Evolutionary conservation across 2,888 invertebrate species (phyloP).

Genomic region (Poecilus cupreus): DNA sequence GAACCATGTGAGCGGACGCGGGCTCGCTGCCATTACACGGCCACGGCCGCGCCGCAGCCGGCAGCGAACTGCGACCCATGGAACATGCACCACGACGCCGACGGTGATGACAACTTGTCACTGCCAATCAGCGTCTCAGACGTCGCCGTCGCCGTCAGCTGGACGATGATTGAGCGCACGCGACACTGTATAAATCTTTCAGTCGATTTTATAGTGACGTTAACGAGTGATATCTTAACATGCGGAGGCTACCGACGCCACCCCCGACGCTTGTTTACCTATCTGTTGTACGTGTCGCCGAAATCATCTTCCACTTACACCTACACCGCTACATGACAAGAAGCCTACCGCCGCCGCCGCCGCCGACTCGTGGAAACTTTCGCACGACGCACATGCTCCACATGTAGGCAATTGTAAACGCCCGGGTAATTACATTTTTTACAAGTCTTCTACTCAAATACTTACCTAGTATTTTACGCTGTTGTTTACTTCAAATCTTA

Average conservation of each 20-base stretch:
- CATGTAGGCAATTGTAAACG: neutral
- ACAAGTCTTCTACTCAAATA: neutral
- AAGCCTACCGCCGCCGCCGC: neutral
- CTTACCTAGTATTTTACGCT: neutral
- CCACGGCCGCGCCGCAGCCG: constrained; percentile 56
- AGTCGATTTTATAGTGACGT: constrained; percentile 58
- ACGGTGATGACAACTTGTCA: constrained; percentile 67
- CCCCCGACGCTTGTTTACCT: constrained; percentile 33
- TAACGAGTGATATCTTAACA: constrained; percentile 57
- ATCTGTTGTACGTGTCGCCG: constrained; percentile 10
- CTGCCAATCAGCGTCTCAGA: constrained; percentile 66
- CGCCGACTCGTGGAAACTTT: neutral
- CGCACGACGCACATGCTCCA: neutral
- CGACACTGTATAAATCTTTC: constrained; percentile 59
- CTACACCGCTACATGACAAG: neutral
- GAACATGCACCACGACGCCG: neutral
- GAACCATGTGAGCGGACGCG: constrained; percentile 70
- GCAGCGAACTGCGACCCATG: constrained; percentile 33
- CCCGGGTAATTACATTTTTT: neutral
- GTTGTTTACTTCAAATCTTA: neutral
- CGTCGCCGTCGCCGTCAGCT: neutral
- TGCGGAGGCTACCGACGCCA: neutral
- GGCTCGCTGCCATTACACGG: constrained; percentile 67
- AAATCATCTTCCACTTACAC: neutral
- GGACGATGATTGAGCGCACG: constrained; percentile 57